These are phyloP conservation scores for Hydrolagus colliei DNA, from an alignment of 2,797 vertebrate species.

Conservation along the genomic window DNA sequence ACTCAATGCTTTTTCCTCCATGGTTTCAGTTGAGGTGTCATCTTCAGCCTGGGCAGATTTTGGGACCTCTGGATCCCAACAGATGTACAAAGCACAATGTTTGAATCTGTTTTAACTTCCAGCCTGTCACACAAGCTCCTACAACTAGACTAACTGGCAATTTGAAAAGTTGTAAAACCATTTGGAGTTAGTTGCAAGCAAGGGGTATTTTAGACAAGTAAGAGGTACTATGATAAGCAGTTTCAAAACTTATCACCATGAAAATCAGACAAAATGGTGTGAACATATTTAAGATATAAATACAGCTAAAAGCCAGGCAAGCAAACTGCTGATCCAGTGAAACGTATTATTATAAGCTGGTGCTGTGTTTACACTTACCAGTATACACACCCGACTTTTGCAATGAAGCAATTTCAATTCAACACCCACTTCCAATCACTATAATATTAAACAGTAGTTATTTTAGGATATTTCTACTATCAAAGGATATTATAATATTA, in stretches of 20 bases:
- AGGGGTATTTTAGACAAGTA: not conserved
- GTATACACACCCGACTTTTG: not conserved
- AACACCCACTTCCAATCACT: not conserved
- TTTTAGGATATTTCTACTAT: no score
- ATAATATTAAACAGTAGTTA: no score
- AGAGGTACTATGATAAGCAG: not conserved
- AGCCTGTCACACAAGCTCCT: not conserved
- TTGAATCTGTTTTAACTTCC: not conserved
- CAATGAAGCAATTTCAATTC: not conserved
- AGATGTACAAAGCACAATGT: not conserved
- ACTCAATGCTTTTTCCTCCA: not conserved
- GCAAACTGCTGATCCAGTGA: no score
- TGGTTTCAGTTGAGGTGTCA: not conserved
- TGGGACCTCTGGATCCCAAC: not conserved
- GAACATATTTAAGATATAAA: no score
- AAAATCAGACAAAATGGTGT: no score
- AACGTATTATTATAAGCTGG: not conserved
- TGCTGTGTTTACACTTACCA: not conserved
- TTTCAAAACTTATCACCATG: no score
- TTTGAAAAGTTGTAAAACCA: not conserved
- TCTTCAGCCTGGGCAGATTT: not conserved
- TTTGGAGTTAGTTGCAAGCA: not conserved
- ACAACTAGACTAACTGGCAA: not conserved
- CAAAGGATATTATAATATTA: no score
- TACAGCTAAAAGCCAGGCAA: no score